phyloP scores from a whole-genome alignment of 2,888 invertebrate genomes.

The Neria commutata region DNA sequence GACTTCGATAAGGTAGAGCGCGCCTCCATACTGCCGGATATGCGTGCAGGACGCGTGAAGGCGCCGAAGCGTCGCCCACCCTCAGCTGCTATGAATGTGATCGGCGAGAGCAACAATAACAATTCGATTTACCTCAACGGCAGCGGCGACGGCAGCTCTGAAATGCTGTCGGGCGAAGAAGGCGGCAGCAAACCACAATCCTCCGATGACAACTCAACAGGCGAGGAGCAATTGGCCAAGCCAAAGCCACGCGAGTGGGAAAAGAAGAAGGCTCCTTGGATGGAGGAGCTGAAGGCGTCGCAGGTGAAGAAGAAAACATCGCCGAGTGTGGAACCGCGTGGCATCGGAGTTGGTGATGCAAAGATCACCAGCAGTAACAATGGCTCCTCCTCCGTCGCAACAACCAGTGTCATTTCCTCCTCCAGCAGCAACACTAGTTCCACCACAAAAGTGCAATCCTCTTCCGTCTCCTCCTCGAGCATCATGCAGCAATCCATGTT shows the following conservation, averaged over 20 bases:
- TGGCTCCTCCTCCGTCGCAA: constrained; percentile 27
- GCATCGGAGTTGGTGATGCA: constrained; percentile 29
- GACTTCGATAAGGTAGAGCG: constrained; percentile 74
- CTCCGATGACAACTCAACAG: constrained; percentile 54
- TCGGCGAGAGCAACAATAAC: constrained; percentile 55
- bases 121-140: constrained; percentile 58
- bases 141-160: constrained; percentile 36
- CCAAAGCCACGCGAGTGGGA: constrained; percentile 74
- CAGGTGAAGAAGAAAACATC: constrained; percentile 65
- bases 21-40: constrained; percentile 68
- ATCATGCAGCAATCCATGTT: constrained; percentile 49
- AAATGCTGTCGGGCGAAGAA: constrained; percentile 27
- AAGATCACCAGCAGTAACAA: constrained; percentile 27
- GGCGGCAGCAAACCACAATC: constrained; percentile 38
- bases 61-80: constrained; percentile 70
- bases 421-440: constrained; percentile 26
- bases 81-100: constrained; percentile 63
- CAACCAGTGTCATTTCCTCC: constrained; percentile 22
- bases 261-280: constrained; percentile 79
- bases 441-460: constrained; percentile 54
- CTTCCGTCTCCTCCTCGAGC: constrained; percentile 49
- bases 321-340: constrained; percentile 53
- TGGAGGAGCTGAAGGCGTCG: constrained; percentile 80
- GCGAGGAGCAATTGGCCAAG: constrained; percentile 64
- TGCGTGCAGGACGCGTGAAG: constrained; percentile 67